A percentile compares a stretch with the other conserved stretches of the same genome.
Conservation (phyloP, 2,113 vertebrate genomes). For the Rhabdomys dilectus region DNA sequence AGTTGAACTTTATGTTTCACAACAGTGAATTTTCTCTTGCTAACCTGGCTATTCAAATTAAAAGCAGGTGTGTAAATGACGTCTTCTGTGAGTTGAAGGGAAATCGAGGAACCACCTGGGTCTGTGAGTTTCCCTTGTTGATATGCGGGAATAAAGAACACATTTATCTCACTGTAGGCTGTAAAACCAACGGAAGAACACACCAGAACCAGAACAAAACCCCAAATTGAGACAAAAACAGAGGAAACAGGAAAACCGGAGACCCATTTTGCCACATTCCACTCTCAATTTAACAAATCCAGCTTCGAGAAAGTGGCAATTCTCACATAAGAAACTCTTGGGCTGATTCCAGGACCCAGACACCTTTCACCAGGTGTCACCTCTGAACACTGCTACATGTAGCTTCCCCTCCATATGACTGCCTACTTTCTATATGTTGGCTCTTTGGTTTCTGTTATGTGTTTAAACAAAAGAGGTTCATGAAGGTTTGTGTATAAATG, state of each 20-base stretch:
- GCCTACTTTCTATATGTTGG: neutral
- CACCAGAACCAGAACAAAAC: neutral
- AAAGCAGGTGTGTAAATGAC: constrained; percentile 77
- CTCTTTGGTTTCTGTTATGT: constrained; percentile 30
- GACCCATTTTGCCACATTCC: neutral
- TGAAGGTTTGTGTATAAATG: neutral
- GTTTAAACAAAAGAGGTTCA: constrained; percentile 44
- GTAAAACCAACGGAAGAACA: constrained; percentile 31
- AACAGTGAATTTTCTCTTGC: constrained; percentile 77
- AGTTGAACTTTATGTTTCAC: constrained; percentile 80
- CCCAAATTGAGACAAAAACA: constrained; percentile 2
- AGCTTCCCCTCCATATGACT: neutral
- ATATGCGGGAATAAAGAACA: neutral
- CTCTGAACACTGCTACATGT: neutral
- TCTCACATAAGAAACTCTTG: neutral
- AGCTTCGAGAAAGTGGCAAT: neutral
- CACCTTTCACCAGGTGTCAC: neutral
- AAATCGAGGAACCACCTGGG: neutral
- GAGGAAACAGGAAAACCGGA: neutral
- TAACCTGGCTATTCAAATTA: constrained; percentile 70
- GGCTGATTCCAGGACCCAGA: neutral
- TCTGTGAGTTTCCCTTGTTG: neutral
- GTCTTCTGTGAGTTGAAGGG: neutral
- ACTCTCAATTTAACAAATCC: neutral
- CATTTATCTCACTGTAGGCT: neutral